Evolutionary conservation across 2,797 vertebrate species (phyloP).

Genomic region (Aldrovandia affinis): DNA sequence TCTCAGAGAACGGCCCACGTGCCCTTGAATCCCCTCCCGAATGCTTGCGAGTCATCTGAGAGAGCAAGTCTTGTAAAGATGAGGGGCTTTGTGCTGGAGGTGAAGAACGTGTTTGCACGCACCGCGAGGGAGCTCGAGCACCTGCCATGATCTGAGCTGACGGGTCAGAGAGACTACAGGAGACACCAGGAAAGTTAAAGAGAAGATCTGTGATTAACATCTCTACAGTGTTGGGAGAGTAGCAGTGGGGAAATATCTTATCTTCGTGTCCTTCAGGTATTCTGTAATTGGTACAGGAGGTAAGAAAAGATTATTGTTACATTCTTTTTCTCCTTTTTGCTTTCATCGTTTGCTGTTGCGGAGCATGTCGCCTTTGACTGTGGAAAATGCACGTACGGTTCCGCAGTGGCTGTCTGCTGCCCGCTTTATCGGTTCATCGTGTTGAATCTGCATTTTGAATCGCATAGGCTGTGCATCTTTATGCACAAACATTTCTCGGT

Average conservation of each 20-base stretch:
- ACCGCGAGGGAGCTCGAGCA: background rate
- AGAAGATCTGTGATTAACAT: constrained; percentile 30
- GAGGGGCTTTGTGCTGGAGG: background rate
- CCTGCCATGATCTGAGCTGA: constrained; percentile 2
- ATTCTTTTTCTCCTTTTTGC: background rate
- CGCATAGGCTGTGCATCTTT: background rate
- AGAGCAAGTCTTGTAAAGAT: background rate
- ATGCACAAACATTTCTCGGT: background rate
- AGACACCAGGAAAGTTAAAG: background rate
- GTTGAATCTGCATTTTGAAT: background rate
- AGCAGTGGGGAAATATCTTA: background rate
- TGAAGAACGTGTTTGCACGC: background rate
- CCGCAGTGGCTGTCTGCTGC: background rate
- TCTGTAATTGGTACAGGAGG: constrained; percentile 9
- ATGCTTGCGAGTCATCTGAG: background rate
- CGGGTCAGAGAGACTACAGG: constrained; percentile 8
- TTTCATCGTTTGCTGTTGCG: background rate
- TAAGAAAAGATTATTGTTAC: background rate
- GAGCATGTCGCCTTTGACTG: background rate
- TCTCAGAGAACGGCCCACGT: background rate
- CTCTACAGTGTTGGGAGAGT: constrained; percentile 11
- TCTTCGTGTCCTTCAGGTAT: constrained; percentile 25
- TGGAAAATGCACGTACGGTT: background rate
- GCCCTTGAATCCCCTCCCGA: background rate
- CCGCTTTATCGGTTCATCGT: background rate